phyloP scores from a whole-genome alignment of 2,888 invertebrate genomes.

The Argynnis bischoffii region DNA sequence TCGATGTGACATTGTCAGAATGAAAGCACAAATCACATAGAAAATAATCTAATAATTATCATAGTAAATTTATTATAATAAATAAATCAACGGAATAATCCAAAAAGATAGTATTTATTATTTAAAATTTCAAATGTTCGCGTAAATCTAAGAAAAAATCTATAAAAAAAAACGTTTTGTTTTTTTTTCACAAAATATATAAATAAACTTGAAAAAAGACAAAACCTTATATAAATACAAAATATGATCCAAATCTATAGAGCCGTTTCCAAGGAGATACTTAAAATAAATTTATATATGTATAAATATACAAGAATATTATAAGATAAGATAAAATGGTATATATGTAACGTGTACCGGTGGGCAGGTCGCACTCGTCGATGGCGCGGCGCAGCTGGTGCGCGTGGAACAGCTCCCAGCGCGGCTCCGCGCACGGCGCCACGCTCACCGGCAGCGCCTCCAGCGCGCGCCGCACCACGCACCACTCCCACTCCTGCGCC shows the following conservation, averaged over 20 bases:
- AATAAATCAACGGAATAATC: background rate
- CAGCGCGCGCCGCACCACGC: slow-evolving; percentile 66
- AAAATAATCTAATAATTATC: background rate
- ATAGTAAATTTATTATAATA: background rate
- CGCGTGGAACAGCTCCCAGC: slow-evolving; percentile 75
- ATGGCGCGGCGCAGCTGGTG: slow-evolving; percentile 69
- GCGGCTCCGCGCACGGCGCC: slow-evolving; percentile 58
- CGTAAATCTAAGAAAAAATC: no score
- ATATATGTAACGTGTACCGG: slow-evolving; percentile 47
- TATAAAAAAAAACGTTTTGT: no score
- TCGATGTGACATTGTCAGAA: no score
- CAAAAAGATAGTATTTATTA: background rate
- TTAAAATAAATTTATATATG: no score
- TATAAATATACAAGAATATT: background rate
- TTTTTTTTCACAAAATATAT: no score
- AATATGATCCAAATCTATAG: no score
- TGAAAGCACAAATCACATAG: no score
- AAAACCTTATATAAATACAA: no score
- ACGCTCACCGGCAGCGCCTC: slow-evolving; percentile 64
- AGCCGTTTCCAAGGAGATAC: no score
- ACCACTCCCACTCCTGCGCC: slow-evolving; percentile 70
- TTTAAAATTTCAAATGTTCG: no score
- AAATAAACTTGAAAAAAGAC: no score
- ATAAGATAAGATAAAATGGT: no score
- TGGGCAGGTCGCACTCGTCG: slow-evolving; percentile 65